Conservation (phyloP, 2,797 vertebrate genomes). For the Austrolebias charrua region DNA sequence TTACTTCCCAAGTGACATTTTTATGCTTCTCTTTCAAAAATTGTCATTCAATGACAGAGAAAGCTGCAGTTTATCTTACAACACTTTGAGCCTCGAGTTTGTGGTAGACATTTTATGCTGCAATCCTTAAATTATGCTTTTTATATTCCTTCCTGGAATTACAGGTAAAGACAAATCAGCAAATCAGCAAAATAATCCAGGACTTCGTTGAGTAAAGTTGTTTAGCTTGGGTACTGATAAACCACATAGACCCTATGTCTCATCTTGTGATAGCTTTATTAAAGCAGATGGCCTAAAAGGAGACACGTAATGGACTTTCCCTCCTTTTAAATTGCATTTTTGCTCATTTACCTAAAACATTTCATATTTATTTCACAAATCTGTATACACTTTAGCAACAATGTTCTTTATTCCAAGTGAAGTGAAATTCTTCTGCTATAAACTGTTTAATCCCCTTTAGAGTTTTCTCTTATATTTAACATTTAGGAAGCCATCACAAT, state of each 20-base stretch:
- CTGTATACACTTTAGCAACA: neutral
- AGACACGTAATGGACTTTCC: neutral
- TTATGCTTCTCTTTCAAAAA: no score
- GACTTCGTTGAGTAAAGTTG: conserved; percentile 17
- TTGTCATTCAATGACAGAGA: no score
- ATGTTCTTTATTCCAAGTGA: neutral
- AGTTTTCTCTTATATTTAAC: conserved; percentile 1
- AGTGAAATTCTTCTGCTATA: neutral
- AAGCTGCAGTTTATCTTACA: no score
- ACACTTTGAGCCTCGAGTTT: no score
- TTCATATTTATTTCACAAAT: conserved; percentile 9
- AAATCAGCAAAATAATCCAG: neutral
- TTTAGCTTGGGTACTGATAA: neutral
- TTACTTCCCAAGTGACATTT: no score
- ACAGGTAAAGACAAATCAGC: conserved; percentile 1
- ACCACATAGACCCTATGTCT: neutral
- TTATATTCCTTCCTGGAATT: neutral
- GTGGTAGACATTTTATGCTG: neutral
- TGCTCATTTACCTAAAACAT: neutral
- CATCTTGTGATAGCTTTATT: conserved; percentile 12
- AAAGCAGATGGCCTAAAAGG: neutral
- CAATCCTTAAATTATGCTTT: neutral
- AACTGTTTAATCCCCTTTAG: neutral
- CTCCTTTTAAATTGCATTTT: neutral
- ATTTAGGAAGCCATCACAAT: neutral